Base-by-base conservation (phyloP, 2,113 vertebrate species). In the Otolemur garnettii region DNA sequence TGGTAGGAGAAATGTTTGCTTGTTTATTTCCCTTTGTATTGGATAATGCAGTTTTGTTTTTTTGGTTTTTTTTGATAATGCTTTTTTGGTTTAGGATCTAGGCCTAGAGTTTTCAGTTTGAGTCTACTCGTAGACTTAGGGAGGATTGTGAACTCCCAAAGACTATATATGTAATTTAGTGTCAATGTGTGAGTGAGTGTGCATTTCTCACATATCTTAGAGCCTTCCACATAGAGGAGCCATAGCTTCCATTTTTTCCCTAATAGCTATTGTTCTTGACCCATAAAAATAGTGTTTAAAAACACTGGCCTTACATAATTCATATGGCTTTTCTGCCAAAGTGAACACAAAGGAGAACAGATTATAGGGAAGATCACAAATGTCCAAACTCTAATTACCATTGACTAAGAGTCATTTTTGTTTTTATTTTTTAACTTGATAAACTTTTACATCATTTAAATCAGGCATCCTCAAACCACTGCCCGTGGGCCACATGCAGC, bases 21-120 rank as follows among this genome's bases (percentile, higher is more conserved):
- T 96, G 71, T 71, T 82, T 96, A 66, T 74, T 79, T 96, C 82
- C 74, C 60, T 59, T 75, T 77, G 92, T 55, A 28, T 75, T 94
- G 42, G 59, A 30, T 55, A 50, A 24, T 59, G 28, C 69, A 38
- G 38, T 38, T 38, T 38, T n/a, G n/a, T n/a, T n/a, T n/a, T n/a
- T n/a, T n/a, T n/a, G n/a, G n/a, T n/a, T 3, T 38, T 38, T 38
- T 38, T 38, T 38, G 59, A 30, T 55, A 45, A 24, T 59, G 26
- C 60, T 93, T 86, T 30, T 42, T 86, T 74, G 42, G 26, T 72
- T 85, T 68, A 60, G 60, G 60, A 24, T 42, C 8, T 8, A 74
- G 15, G 42, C 75, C 42, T 15, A 60, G 38, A 55, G 26, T 92
- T 93, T 92, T 92, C 83, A 69, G 71, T 53, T 13, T 75, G 83